Evolutionary conservation across 64 coral and sea anemone species (phyloP).

Genomic region (Astreopora myriophthalma): DNA sequence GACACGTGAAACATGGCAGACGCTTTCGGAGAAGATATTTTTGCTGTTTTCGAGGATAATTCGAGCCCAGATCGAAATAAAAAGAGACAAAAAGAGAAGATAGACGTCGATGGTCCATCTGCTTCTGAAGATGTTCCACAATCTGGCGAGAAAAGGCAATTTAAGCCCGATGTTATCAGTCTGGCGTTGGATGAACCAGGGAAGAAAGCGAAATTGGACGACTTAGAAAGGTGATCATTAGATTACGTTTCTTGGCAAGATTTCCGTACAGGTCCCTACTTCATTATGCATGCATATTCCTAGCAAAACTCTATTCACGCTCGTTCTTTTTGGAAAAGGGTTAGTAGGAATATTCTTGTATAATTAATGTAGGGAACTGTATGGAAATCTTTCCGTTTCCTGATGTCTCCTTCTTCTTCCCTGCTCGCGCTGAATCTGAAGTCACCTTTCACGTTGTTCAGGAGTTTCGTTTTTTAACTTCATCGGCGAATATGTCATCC

Average conservation of each 20-base stretch:
- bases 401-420: too few species aligned
- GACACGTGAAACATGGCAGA: conserved; percentile 88
- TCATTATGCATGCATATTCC: too few species aligned
- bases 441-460: too few species aligned
- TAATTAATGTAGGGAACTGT: too few species aligned
- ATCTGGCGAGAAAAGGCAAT: conserved; percentile 66
- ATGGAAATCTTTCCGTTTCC: too few species aligned
- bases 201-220: conserved; percentile 86
- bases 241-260: not conserved
- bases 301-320: too few species aligned
- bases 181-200: conserved; percentile 30
- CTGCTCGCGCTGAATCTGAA: too few species aligned
- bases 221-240: conserved; percentile 68
- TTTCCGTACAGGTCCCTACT: too few species aligned
- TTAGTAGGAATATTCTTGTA: too few species aligned
- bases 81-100: conserved; percentile 43
- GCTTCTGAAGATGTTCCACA: conserved; percentile 5
- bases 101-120: conserved; percentile 5
- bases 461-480: too few species aligned
- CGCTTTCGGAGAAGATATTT: conserved; percentile 77
- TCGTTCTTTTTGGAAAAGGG: too few species aligned
- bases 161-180: conserved; percentile 66
- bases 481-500: too few species aligned
- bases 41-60: conserved; percentile 94
- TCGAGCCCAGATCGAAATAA: conserved; percentile 37